A percentile compares a stretch with the other conserved stretches of the same genome.
These are phyloP conservation scores for Sylvilagus floridanus DNA, from an alignment of 2,797 vertebrate species.

Conservation along the genomic window DNA sequence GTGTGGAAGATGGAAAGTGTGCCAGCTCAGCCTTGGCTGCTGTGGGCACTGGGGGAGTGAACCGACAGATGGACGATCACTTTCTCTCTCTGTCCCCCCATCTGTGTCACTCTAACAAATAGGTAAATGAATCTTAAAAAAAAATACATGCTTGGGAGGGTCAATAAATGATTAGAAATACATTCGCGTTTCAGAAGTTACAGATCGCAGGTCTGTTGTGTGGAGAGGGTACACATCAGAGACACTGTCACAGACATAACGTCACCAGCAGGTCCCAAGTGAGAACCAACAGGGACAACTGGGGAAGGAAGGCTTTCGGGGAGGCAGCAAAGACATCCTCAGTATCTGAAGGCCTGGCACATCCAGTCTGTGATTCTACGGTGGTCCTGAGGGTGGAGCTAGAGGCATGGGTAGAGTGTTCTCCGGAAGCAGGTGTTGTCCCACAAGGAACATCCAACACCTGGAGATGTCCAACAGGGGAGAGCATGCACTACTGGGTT, in stretches of 20 bases:
- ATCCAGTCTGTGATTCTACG: background rate
- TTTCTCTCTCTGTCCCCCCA: too few relatives aligned
- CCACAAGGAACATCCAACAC: background rate
- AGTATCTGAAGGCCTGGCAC: background rate
- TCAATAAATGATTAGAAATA: slow-evolving; percentile 22
- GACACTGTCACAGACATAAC: background rate
- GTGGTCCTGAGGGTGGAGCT: background rate
- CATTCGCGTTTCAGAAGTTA: background rate
- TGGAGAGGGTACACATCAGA: background rate
- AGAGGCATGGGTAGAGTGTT: background rate
- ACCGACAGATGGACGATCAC: too few relatives aligned
- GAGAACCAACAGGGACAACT: background rate
- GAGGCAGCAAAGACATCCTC: background rate
- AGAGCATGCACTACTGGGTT: background rate
- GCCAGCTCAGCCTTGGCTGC: too few relatives aligned
- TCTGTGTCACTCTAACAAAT: too few relatives aligned
- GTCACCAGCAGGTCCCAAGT: background rate
- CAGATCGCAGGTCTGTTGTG: background rate
- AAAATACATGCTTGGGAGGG: background rate
- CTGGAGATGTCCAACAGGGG: background rate
- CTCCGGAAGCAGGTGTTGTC: background rate
- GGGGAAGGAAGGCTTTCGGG: background rate
- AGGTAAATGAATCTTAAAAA: too few relatives aligned
- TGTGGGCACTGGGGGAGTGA: too few relatives aligned
- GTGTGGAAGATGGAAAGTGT: too few relatives aligned